phyloP scores from a whole-genome alignment of 37 sponge, comb jelly and placozoan genomes.

The Crambe crambe region DNA sequence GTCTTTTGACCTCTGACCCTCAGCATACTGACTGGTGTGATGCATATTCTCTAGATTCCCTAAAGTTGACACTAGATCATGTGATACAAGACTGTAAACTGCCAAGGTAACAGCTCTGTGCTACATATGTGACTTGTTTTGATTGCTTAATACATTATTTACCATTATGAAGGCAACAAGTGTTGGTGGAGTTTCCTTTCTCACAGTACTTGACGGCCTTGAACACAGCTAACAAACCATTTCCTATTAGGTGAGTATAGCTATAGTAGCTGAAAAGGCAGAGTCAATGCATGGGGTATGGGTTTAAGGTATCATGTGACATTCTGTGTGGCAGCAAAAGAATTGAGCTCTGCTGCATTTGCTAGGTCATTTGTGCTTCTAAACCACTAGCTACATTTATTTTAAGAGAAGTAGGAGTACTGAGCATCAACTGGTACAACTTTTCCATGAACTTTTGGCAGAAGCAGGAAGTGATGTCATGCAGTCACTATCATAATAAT shows the following conservation, averaged over 20 bases:
- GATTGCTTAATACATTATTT: background rate
- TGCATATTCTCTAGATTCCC: conserved; percentile 15
- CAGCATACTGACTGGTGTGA: conserved; percentile 13
- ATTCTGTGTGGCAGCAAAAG: too few species aligned
- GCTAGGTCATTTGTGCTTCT: too few species aligned
- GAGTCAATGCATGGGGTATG: too few species aligned
- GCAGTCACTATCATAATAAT: too few species aligned
- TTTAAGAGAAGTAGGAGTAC: background rate
- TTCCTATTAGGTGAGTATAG: too few species aligned
- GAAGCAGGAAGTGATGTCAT: too few species aligned
- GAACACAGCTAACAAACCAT: background rate
- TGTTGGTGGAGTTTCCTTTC: conserved; percentile 29
- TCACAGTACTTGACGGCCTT: background rate
- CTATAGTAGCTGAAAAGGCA: too few species aligned
- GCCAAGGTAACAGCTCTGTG: conserved; percentile 5
- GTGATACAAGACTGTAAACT: conserved; percentile 14
- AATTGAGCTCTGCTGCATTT: too few species aligned
- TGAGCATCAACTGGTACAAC: background rate
- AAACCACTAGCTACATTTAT: background rate
- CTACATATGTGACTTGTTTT: background rate
- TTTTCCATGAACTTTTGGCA: too few species aligned
- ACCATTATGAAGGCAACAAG: background rate
- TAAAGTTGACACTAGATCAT: conserved; percentile 19
- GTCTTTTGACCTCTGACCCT: background rate
- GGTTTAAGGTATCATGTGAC: too few species aligned